Evolutionary conservation across 2,113 vertebrate genomes (phyloP).

Genomic region (Antigone vipio): DNA sequence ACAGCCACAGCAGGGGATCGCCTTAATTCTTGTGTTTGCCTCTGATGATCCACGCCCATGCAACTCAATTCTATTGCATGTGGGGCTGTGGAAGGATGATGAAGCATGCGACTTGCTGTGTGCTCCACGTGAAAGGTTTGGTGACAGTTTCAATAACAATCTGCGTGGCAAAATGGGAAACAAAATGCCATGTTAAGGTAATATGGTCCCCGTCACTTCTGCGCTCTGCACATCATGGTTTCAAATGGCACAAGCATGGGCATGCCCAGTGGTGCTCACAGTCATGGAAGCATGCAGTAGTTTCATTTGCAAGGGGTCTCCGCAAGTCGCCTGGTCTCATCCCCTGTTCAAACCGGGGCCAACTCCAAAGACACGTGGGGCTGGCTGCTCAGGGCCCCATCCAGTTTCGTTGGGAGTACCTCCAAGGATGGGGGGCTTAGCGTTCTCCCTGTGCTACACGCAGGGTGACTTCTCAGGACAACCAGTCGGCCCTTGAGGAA

Average conservation of each 20-base stretch:
- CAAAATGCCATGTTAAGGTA: neutral
- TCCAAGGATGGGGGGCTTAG: neutral
- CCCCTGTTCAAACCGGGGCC: neutral
- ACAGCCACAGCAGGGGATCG: neutral
- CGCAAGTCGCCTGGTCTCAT: neutral
- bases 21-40: neutral
- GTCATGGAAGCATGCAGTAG: neutral
- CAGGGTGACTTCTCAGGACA: neutral
- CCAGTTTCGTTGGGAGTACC: no score
- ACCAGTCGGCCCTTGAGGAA: neutral
- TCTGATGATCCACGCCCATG: neutral
- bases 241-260: neutral
- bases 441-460: accelerated
- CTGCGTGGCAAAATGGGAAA: neutral
- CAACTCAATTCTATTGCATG: neutral
- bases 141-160: neutral
- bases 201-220: neutral
- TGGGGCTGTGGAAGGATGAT: neutral
- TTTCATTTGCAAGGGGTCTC: neutral
- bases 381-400: neutral
- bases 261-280: accelerated
- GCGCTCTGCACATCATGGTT: accelerated
- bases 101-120: accelerated
- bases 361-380: neutral
- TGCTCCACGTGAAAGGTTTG: neutral